Percentiles rank a stretch among this genome's conserved stretches.
These are phyloP conservation scores for Gasteruption jaculator DNA, from an alignment of 2,888 invertebrate species.

Conservation along the genomic window DNA sequence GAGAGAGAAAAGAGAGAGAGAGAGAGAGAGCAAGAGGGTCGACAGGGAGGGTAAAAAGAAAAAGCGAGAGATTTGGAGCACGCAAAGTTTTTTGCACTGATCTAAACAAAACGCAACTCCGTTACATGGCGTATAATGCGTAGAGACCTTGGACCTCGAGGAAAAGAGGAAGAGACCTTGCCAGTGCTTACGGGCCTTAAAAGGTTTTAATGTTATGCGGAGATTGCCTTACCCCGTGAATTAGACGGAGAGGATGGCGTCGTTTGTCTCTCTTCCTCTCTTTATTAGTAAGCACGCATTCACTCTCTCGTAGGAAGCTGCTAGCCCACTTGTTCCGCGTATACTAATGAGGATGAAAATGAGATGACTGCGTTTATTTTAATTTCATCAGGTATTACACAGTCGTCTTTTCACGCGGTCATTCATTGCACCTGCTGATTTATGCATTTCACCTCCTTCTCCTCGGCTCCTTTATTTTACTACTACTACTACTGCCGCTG, in stretches of 20 bases:
- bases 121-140: slow-evolving; percentile 5
- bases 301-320: slow-evolving; percentile 35
- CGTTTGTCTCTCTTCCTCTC: background rate
- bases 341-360: slow-evolving; percentile 51
- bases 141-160: too few relatives aligned
- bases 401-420: too few relatives aligned
- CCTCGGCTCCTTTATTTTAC: too few relatives aligned
- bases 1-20: too few relatives aligned
- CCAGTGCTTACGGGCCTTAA: too few relatives aligned
- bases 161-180: slow-evolving; percentile 11
- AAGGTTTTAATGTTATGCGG: slow-evolving; percentile 45
- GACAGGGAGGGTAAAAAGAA: slow-evolving; percentile 12
- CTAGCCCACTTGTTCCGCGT: slow-evolving; percentile 48
- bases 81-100: slow-evolving; percentile 32
- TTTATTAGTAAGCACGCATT: background rate
- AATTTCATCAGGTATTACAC: slow-evolving; percentile 48
- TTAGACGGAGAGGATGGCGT: slow-evolving; percentile 12
- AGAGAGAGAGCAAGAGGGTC: slow-evolving; percentile 10
- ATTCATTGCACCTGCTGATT: too few relatives aligned
- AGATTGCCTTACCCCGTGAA: slow-evolving; percentile 36
- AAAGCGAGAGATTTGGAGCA: slow-evolving; percentile 22
- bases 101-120: slow-evolving; percentile 25
- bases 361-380: slow-evolving; percentile 48
- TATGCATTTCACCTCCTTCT: too few relatives aligned
- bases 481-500: too few relatives aligned